phyloP scores from a whole-genome alignment of 2,888 invertebrate genomes.

The Orchestes rusci region DNA sequence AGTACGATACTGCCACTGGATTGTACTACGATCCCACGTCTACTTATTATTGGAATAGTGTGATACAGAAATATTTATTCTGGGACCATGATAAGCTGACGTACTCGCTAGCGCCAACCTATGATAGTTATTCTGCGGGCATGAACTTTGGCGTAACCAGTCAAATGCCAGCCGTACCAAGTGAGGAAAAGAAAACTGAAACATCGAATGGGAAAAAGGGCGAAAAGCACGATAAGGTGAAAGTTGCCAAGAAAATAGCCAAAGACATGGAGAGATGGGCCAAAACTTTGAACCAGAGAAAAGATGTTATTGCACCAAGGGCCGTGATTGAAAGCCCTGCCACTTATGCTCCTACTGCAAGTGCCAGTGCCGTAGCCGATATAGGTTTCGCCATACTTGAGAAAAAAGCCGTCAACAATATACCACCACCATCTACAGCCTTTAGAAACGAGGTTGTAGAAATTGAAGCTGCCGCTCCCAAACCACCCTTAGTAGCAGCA shows the following conservation, averaged over 20 bases:
- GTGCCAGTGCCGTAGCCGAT: constrained; percentile 71
- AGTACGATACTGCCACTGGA: constrained; percentile 88
- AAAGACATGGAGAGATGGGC: constrained; percentile 97
- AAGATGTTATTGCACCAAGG: constrained; percentile 53
- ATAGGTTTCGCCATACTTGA: constrained; percentile 90
- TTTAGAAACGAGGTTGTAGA: constrained; percentile 29
- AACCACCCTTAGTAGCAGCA: constrained; percentile 60
- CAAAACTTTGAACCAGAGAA: constrained; percentile 92
- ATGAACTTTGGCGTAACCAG: constrained; percentile 1
- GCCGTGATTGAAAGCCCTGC: constrained; percentile 14
- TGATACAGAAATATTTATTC: constrained; percentile 85
- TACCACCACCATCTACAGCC: constrained; percentile 14
- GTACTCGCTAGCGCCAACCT: constrained; percentile 50
- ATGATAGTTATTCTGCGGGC: constrained; percentile 26
- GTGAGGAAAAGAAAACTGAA: constrained; percentile 9
- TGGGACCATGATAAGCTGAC: constrained; percentile 77
- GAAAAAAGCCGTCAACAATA: constrained; percentile 50
- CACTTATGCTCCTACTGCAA: constrained; percentile 27
- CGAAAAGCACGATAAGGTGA: constrained; percentile 86
- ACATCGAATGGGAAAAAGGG: constrained; percentile 37
- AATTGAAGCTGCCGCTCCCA: constrained; percentile 23
- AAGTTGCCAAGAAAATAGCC: constrained; percentile 95
- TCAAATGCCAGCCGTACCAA: neutral
- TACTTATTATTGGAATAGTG: constrained; percentile 93
- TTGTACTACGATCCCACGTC: constrained; percentile 95